Percentiles rank a stretch among this genome's conserved stretches.
These are phyloP conservation scores for Helobdella robusta DNA, from an alignment of 2,888 invertebrate genomes.

Conservation along the genomic window DNA sequence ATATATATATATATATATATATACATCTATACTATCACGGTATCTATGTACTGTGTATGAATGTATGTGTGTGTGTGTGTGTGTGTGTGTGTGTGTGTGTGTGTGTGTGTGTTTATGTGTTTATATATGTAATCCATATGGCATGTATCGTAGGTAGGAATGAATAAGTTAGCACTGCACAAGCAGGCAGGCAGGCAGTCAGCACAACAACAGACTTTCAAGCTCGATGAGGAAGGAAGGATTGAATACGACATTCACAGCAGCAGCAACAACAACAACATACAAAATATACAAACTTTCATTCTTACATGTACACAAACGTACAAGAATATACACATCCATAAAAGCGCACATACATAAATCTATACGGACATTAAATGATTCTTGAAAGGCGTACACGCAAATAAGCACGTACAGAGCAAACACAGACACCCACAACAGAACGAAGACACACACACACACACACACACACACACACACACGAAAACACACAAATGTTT, in stretches of 20 bases:
- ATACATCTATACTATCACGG: too few species aligned
- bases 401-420: not conserved
- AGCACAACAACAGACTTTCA: not conserved
- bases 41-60: too few species aligned
- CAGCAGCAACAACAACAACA: not conserved
- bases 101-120: too few species aligned
- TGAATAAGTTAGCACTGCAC: not conserved
- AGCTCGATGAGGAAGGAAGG: not conserved
- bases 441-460: not conserved
- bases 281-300: not conserved
- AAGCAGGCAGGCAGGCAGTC: not conserved
- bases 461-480: constrained; percentile 4
- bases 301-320: not conserved
- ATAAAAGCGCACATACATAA: not conserved
- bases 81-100: too few species aligned
- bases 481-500: not conserved
- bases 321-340: not conserved
- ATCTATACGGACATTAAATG: too few species aligned
- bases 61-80: too few species aligned
- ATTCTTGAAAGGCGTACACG: not conserved
- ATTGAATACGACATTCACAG: not conserved
- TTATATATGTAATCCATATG: too few species aligned
- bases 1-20: too few species aligned
- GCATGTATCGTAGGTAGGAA: not conserved
- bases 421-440: not conserved